These are phyloP conservation scores for Rhimphoctona megacephalus DNA, from an alignment of 2,888 invertebrate genomes.

Conservation along the genomic window DNA sequence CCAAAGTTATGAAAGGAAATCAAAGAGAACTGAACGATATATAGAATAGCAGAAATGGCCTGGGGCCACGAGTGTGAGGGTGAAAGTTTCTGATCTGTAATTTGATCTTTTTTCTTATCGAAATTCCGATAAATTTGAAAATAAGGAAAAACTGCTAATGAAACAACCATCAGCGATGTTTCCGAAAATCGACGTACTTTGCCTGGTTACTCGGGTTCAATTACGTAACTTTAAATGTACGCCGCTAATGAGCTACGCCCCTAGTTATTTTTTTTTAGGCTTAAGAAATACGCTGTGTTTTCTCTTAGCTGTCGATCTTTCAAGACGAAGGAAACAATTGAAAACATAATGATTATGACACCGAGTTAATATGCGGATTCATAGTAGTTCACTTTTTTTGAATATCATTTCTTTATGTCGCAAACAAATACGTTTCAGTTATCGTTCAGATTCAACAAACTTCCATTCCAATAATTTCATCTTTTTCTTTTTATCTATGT, in stretches of 20 bases:
- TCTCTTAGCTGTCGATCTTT: not conserved
- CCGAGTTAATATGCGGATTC: not conserved
- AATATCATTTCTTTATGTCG: not conserved
- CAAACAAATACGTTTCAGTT: not conserved
- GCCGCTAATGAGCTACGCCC: not conserved
- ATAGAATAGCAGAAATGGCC: not conserved
- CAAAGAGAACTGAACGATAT: not conserved
- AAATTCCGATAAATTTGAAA: not conserved
- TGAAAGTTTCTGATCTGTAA: not conserved
- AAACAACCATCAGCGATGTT: not conserved
- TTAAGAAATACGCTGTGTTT: not conserved
- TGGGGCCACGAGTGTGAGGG: not conserved
- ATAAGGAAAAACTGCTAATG: not conserved
- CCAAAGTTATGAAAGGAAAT: not conserved
- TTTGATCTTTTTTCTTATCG: not conserved
- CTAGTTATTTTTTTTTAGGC: not conserved
- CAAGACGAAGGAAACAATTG: not conserved
- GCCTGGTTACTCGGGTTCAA: not conserved
- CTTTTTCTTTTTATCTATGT: not conserved
- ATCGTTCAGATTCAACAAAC: not conserved
- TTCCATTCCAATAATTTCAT: not conserved
- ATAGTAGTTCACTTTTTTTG: not conserved
- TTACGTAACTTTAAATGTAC: constrained; percentile 11
- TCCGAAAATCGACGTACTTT: not conserved
- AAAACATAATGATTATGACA: not conserved